Evolutionary conservation across 1,140 invertebrate genomes (phyloP).

Genomic region (Carposina sasakii): DNA sequence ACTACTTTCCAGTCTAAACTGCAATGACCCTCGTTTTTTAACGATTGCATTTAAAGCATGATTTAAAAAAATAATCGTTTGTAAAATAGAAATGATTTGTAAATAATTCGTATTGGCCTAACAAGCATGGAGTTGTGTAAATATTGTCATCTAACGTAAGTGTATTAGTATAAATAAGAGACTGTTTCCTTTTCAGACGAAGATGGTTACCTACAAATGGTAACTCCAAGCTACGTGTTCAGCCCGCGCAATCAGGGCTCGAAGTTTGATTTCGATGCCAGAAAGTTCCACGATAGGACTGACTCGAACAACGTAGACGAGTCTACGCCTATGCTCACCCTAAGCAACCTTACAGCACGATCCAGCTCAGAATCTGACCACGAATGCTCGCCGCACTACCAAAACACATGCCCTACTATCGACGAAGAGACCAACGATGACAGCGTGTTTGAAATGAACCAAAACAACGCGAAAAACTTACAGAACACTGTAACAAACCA

Average conservation of each 20-base stretch:
- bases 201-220: slow-evolving; percentile 68
- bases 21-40: too few species aligned
- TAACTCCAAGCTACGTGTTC: slow-evolving; percentile 49
- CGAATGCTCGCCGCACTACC: slow-evolving; percentile 51
- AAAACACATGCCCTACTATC: slow-evolving; percentile 45
- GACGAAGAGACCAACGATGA: slow-evolving; percentile 54
- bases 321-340: slow-evolving; percentile 73
- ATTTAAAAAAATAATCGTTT: too few species aligned
- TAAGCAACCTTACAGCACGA: slow-evolving; percentile 55
- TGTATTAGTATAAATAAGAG: too few species aligned
- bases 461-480: slow-evolving; percentile 77
- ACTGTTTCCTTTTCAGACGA: slow-evolving; percentile 52
- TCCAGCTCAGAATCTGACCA: slow-evolving; percentile 59
- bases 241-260: slow-evolving; percentile 46
- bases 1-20: too few species aligned
- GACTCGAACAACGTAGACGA: slow-evolving; percentile 64
- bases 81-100: too few species aligned
- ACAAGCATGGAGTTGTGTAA: too few species aligned
- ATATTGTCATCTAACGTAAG: too few species aligned
- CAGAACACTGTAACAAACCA: slow-evolving; percentile 71
- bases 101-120: too few species aligned
- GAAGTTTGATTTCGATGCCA: slow-evolving; percentile 60
- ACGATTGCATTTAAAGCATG: too few species aligned
- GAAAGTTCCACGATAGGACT: slow-evolving; percentile 36
- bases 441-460: slow-evolving; percentile 67